Evolutionary conservation across 2,797 vertebrate species (phyloP), one percentile per base, ranked within the genome.

Genomic region (Silurus aristotelis): DNA sequence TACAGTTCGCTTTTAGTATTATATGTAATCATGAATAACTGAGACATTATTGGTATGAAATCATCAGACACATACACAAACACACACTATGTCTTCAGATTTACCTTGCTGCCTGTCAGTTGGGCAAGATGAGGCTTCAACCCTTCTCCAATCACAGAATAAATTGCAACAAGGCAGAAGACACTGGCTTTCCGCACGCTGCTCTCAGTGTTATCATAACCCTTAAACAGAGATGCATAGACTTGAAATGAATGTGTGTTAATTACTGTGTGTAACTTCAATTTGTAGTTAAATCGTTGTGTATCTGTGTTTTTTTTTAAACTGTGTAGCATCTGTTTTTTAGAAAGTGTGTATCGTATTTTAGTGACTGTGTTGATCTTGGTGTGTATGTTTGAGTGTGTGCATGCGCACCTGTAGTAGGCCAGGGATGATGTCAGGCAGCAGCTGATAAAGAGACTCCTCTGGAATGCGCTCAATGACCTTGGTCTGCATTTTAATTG

Each of bases 401-500:
- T 22, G 15, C 48, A 38, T 64, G 52, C 31, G 0, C 1, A 98
- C 97, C 96, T 97, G 97, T 92, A 98, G 96, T 76, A 98, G 93
- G 82, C 97, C 97, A 0, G 97, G 97, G 84, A 98, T 96, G 87
- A 98, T 95, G 90, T 98, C 97, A 0, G 96, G 94, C 91, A 98
- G 93, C 85, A 98, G 95, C 87, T 95, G 93, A 52, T 93, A 94
- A 52, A 98, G 95, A 1, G 95, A 95, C 79, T 97, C 97, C 93
- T 95, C 96, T 89, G 95, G 86, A 87, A 96, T 95, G 91, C 97
- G 95, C 80, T 98, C 97, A 71, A 96, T 96, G 84, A 97, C 97
- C 90, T 96, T 96, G 0, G 97, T 98, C 92, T 98, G 97, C 97
- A 98, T 98, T 94, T 98, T 98, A 92, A 98, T 98, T 88, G 97